Percentiles rank a stretch among this genome's conserved stretches.
Evolutionary conservation across 2,113 vertebrate species (phyloP).

Genomic region (Paramisgurnus dabryanus): DNA sequence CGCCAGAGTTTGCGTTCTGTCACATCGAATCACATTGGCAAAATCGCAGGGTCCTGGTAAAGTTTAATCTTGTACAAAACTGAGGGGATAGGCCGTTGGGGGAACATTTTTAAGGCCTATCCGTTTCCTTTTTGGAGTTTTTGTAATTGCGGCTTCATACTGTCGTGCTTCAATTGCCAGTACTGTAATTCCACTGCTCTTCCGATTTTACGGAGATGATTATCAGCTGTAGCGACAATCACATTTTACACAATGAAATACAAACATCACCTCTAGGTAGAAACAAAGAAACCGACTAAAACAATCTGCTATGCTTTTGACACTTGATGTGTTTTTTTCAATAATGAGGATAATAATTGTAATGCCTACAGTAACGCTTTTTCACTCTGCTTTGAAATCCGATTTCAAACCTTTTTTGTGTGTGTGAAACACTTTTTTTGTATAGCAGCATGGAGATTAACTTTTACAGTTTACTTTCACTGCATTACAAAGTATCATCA

Average conservation of each 20-base stretch:
- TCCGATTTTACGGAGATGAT: conserved; percentile 19
- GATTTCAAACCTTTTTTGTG: conserved; percentile 1
- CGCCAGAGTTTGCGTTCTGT: conserved; percentile 62
- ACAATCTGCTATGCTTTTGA: conserved; percentile 36
- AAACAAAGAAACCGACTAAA: conserved; percentile 54
- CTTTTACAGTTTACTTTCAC: conserved; percentile 48
- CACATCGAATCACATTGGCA: conserved; percentile 28
- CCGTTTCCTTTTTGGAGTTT: conserved; percentile 48
- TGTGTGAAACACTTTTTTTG: conserved; percentile 14
- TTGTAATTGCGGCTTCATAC: background rate
- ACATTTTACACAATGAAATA: conserved; percentile 62
- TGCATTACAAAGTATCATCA: conserved; percentile 62
- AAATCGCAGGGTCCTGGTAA: conserved; percentile 56
- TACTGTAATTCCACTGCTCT: conserved; percentile 17
- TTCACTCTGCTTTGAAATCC: conserved; percentile 19
- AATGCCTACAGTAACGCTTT: conserved; percentile 65
- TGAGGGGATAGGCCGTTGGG: conserved; percentile 45
- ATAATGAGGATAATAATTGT: conserved; percentile 57
- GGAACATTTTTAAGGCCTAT: conserved; percentile 57
- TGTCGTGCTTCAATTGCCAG: conserved; percentile 10
- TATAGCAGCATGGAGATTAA: conserved; percentile 55
- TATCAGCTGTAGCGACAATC: conserved; percentile 49
- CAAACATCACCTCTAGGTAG: conserved; percentile 68
- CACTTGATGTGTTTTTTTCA: conserved; percentile 30
- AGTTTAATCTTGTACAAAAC: conserved; percentile 58